These are phyloP conservation scores for Drosophila monieri DNA, from an alignment of 2,888 invertebrate genomes.

Conservation along the genomic window DNA sequence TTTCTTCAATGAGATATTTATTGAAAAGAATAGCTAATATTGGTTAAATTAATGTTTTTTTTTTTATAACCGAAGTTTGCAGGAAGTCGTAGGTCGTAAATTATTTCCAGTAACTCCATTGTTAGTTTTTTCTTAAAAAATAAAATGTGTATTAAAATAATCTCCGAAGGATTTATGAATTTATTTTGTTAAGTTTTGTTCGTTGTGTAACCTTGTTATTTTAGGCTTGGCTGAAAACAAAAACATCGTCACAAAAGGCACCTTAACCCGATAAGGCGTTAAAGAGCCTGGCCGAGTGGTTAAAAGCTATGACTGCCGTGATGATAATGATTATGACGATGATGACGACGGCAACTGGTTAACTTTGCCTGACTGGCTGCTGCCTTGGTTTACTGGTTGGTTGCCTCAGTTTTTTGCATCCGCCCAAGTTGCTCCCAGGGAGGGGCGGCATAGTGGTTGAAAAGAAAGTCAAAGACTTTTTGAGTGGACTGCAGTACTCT, in stretches of 20 bases:
- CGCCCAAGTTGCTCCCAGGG: constrained; percentile 4
- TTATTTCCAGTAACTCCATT: no score
- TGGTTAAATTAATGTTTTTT: no score
- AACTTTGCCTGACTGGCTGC: constrained; percentile 52
- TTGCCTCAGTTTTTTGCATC: constrained; percentile 41
- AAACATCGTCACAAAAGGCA: constrained; percentile 62
- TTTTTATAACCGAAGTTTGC: no score
- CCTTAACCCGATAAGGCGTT: constrained; percentile 79
- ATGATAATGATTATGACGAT: constrained; percentile 17
- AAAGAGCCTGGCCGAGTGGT: constrained; percentile 76
- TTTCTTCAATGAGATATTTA: no score
- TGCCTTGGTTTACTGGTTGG: constrained; percentile 49
- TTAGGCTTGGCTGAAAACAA: constrained; percentile 38
- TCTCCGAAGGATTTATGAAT: background rate
- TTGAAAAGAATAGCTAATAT: no score
- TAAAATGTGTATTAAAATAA: background rate
- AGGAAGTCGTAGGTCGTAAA: no score
- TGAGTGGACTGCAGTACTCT: constrained; percentile 75
- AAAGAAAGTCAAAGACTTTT: constrained; percentile 76
- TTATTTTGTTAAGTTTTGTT: background rate
- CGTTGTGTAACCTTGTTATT: constrained; percentile 33
- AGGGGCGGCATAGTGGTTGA: constrained; percentile 10
- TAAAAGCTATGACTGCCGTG: constrained; percentile 59
- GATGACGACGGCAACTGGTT: constrained; percentile 39
- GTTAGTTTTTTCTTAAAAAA: no score